These are phyloP conservation scores for Sphenopsis melanotis DNA, from an alignment of 2,797 vertebrate genomes.

Conservation along the genomic window DNA sequence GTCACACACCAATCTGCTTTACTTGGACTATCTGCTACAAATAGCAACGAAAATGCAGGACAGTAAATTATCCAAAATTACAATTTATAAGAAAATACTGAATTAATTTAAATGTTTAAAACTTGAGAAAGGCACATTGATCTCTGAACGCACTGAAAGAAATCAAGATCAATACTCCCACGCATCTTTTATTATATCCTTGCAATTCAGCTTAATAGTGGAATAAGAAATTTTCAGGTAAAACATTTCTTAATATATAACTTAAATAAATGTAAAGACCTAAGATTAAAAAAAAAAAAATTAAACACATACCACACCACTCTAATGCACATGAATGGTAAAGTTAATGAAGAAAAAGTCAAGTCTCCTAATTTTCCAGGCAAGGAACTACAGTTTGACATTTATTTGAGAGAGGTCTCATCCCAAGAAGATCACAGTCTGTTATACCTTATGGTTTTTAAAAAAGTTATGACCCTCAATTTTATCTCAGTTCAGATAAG, in stretches of 20 bases:
- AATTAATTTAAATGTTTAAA: conserved; percentile 25
- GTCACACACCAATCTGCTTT: not conserved
- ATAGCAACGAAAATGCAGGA: not conserved
- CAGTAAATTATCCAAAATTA: conserved; percentile 29
- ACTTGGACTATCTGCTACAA: not conserved
- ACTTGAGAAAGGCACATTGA: not conserved
- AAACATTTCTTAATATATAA: conserved; percentile 3
- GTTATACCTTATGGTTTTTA: not conserved
- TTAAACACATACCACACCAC: not conserved
- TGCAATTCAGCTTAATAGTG: not conserved
- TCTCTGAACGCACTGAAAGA: not conserved
- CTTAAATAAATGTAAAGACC: conserved; percentile 3
- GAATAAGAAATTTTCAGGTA: conserved; percentile 1
- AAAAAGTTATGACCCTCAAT: not conserved
- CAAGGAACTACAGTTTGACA: not conserved
- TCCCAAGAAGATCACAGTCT: not conserved
- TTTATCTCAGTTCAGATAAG: not conserved
- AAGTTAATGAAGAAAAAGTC: conserved; percentile 26
- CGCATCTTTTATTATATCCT: not conserved
- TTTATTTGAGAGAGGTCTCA: not conserved
- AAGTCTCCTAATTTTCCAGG: not conserved
- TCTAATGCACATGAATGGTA: not conserved
- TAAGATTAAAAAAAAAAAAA: not conserved
- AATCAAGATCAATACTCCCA: conserved; percentile 1
- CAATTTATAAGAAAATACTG: not conserved